phyloP scores from a whole-genome alignment of 2,797 vertebrate species.

The Lutjanus argentimaculatus region DNA sequence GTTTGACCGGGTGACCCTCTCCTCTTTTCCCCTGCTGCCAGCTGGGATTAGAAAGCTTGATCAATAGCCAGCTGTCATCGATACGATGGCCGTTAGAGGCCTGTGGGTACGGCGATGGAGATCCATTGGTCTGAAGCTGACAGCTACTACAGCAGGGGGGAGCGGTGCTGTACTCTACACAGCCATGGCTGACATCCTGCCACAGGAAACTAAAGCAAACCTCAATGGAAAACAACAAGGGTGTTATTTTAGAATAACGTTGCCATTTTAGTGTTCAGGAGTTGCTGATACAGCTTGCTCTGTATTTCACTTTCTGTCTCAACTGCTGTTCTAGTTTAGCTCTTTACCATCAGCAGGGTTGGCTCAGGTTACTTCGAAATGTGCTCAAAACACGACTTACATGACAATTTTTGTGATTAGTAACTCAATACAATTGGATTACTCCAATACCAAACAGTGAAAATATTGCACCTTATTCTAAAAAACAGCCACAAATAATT shows the following conservation, averaged over 20 bases:
- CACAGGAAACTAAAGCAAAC: conserved; percentile 74
- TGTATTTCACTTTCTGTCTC: conserved; percentile 20
- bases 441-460: too few relatives aligned
- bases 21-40: not conserved
- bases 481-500: too few relatives aligned
- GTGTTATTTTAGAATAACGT: conserved; percentile 43
- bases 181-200: conserved; percentile 72
- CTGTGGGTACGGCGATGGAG: conserved; percentile 5
- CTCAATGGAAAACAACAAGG: conserved; percentile 66
- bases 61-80: conserved; percentile 49
- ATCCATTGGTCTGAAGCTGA: conserved; percentile 41
- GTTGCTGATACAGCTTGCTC: conserved; percentile 24
- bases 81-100: conserved; percentile 11
- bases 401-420: too few relatives aligned
- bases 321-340: not conserved
- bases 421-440: too few relatives aligned
- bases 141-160: conserved; percentile 46
- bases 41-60: conserved; percentile 27
- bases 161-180: conserved; percentile 16
- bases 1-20: conserved; percentile 10
- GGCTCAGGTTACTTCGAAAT: too few relatives aligned
- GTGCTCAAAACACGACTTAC: too few relatives aligned
- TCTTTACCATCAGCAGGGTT: not conserved
- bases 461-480: too few relatives aligned
- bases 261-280: conserved; percentile 19